Base-by-base conservation (phyloP, 92 coral and sea anemone genomes). In the Virgularia gustaviana region DNA sequence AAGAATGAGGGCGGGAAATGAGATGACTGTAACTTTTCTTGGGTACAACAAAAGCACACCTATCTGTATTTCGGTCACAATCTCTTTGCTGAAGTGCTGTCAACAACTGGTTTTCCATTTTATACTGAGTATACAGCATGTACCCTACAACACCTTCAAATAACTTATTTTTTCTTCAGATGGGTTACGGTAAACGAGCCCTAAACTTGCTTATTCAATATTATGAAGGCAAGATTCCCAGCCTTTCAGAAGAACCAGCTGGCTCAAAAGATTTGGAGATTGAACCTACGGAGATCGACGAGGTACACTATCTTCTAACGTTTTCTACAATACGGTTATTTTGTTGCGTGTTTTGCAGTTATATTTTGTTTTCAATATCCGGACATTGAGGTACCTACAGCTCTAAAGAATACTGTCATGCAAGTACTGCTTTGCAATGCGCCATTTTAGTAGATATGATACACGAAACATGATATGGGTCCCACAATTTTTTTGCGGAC, bases 161-260 rank as follows among this genome's bases (percentile, higher is more conserved):
- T 18, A 15, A 61, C 44, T 32, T 44, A 25, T 0, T n/a, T n/a
- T n/a, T 11, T 8, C 53, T 59, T 2, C 35, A 91, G 97, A 91
- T 91, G 97, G 97, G 97, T 28, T 91, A 91, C 63, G 97, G 97
- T 19, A 81, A 87, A 20, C 86, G 91, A 10, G 97, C 97, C 3
- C 34, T 89, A 80, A 70, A 71, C 36, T 85, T 83, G 41, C 73
- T 91, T 2, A 76, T 82, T 52, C 90, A 89, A 59, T 91, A 91
- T 32, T 91, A 89, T 24, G 96, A 91, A 81, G 97, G 97, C 2
- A 91, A 86, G 70, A 89, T 89, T 39, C 88, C 96, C 31, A 89
- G 82, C 49, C 82, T 91, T 56, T 77, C 90, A 28, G 97, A 91
- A 58, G 87, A 89, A 41, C 76, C 81, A 11, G 31, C 9, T 5